Conservation (phyloP, 2,113 vertebrate genomes). For the Maccullochella peelii region DNA sequence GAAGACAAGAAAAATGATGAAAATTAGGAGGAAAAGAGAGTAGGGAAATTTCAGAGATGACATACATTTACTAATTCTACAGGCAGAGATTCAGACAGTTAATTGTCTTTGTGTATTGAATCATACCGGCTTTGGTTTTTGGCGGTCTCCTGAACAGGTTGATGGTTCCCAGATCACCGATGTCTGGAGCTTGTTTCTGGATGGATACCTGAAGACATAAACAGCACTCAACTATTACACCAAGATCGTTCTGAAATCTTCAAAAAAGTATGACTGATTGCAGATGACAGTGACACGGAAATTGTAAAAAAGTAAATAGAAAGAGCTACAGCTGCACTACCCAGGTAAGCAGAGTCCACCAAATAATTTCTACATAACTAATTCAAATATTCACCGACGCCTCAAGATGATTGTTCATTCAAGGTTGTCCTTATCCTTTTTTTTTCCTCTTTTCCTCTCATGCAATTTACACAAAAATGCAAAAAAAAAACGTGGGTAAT, state of each 20-base stretch:
- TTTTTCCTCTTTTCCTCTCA: background rate
- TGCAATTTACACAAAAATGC: background rate
- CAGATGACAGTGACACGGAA: background rate
- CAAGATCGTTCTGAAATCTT: background rate
- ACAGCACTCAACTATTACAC: background rate
- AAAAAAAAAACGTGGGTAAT: background rate
- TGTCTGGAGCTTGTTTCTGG: slow-evolving; percentile 97
- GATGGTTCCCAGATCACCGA: slow-evolving; percentile 95
- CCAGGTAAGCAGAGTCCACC: background rate
- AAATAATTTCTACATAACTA: background rate
- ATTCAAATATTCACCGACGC: background rate
- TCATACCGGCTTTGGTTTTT: slow-evolving; percentile 91
- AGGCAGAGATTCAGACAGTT: background rate
- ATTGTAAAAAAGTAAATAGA: background rate
- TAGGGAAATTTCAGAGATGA: too few relatives aligned
- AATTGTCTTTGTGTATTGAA: background rate
- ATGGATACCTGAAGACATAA: slow-evolving; percentile 91
- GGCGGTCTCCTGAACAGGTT: slow-evolving; percentile 91
- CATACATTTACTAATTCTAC: background rate
- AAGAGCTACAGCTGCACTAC: background rate
- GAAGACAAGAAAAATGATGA: background rate
- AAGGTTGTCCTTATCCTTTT: background rate
- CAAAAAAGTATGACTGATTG: background rate
- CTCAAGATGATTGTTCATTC: background rate
- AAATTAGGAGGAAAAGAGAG: background rate